phyloP scores from a whole-genome alignment of 2,888 invertebrate genomes.

The Kryphioiulus occultus region DNA sequence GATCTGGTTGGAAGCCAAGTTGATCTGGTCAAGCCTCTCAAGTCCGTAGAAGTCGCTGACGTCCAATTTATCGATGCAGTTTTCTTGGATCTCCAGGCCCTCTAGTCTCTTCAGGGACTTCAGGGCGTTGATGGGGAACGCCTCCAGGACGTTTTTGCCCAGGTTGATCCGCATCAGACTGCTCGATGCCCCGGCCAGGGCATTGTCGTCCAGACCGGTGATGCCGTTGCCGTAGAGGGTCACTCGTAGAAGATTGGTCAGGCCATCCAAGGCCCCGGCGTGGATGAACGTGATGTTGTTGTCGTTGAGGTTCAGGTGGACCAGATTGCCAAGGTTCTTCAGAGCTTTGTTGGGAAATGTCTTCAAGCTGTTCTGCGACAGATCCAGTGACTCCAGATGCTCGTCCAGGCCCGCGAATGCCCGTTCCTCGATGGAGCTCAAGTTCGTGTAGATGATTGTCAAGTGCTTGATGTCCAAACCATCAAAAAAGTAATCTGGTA shows the following conservation, averaged over 20 bases:
- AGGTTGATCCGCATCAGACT: conserved; percentile 47
- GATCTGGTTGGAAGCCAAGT: conserved; percentile 84
- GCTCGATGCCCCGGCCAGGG: conserved; percentile 54
- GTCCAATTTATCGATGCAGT: conserved; percentile 65
- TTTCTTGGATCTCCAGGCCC: conserved; percentile 54
- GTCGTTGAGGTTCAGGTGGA: conserved; percentile 88
- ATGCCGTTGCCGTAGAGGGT: conserved; percentile 75
- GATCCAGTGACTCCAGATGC: conserved; percentile 82
- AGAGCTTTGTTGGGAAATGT: conserved; percentile 80
- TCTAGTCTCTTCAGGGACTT: conserved; percentile 53
- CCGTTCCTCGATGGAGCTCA: conserved; percentile 85
- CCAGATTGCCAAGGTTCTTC: conserved; percentile 79
- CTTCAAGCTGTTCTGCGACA: conserved; percentile 83
- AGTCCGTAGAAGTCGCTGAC: conserved; percentile 44
- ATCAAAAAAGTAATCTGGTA: conserved; percentile 78
- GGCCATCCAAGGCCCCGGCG: conserved; percentile 82
- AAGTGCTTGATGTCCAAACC: conserved; percentile 87
- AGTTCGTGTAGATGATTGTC: conserved; percentile 83
- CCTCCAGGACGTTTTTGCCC: conserved; percentile 37
- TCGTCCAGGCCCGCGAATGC: conserved; percentile 83
- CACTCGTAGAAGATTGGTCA: conserved; percentile 85
- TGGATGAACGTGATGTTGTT: conserved; percentile 82
- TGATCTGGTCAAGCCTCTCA: conserved; percentile 78
- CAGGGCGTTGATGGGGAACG: conserved; percentile 46
- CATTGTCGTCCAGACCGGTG: conserved; percentile 56